Percentiles rank a stretch among this genome's conserved stretches.
Evolutionary conservation across 1,140 invertebrate species (phyloP).

Genomic region (Rhagoletis pomonella): DNA sequence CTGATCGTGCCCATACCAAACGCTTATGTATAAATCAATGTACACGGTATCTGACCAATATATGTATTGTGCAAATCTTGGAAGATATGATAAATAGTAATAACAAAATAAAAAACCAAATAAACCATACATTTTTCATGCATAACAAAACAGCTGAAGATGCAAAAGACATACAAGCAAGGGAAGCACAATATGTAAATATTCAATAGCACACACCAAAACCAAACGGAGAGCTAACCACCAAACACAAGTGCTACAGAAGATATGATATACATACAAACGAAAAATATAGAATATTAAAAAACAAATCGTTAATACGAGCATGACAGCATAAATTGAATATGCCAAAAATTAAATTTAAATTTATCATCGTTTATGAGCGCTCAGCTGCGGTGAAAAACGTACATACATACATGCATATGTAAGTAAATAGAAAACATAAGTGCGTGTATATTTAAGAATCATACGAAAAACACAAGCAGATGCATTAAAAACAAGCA

Average conservation of each 20-base stretch:
- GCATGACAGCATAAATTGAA: constrained; percentile 29
- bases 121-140: neutral
- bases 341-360: neutral
- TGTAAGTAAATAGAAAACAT: neutral
- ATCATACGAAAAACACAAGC: constrained; percentile 15
- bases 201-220: neutral
- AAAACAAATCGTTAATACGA: constrained; percentile 2
- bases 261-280: neutral
- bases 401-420: neutral
- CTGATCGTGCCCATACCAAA: neutral
- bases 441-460: neutral
- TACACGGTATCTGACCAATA: neutral
- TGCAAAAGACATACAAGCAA: constrained; percentile 2
- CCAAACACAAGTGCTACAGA: neutral
- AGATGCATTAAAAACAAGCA: constrained; percentile 20
- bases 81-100: neutral
- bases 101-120: neutral
- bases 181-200: neutral
- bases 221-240: neutral
- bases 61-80: neutral
- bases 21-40: too few species aligned
- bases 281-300: neutral
- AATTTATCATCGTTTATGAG: neutral
- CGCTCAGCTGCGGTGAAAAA: neutral
- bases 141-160: constrained; percentile 4